Conservation (phyloP, 2,888 invertebrate species). For the Torymus aiolomorphi region DNA sequence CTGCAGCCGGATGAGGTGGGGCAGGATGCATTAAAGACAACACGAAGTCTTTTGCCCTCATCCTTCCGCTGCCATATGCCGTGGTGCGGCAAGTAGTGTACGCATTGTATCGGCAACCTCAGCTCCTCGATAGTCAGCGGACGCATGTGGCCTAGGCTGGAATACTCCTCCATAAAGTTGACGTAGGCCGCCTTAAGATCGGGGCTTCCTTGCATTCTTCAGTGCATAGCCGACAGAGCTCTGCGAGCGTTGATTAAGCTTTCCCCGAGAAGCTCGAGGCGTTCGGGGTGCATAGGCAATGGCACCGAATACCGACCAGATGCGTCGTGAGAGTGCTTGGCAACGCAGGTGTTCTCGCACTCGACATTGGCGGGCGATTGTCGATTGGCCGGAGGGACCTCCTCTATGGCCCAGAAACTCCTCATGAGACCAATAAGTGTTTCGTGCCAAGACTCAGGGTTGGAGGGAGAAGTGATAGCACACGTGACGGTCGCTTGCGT, state of each 20-base stretch:
- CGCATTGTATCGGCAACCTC: background rate
- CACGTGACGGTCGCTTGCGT: background rate
- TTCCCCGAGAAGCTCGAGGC: background rate
- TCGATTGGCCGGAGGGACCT: background rate
- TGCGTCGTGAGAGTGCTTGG: background rate
- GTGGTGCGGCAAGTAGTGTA: background rate
- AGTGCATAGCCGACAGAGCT: background rate
- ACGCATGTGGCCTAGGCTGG: background rate
- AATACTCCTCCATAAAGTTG: background rate
- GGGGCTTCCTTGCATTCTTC: background rate
- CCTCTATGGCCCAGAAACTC: background rate
- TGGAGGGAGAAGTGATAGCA: background rate
- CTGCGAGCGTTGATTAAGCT: background rate
- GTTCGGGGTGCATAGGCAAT: background rate
- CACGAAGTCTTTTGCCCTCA: constrained; percentile 29
- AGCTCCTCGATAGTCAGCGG: background rate
- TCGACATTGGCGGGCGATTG: background rate
- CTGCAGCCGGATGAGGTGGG: background rate
- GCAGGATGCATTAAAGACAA: background rate
- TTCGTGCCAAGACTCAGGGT: background rate
- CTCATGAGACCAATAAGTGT: background rate
- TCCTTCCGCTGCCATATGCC: background rate
- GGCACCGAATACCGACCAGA: no score
- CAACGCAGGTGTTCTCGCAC: background rate
- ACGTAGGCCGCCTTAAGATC: background rate